phyloP scores from a whole-genome alignment of 2,113 vertebrate genomes.

The Syngnathus typhle region DNA sequence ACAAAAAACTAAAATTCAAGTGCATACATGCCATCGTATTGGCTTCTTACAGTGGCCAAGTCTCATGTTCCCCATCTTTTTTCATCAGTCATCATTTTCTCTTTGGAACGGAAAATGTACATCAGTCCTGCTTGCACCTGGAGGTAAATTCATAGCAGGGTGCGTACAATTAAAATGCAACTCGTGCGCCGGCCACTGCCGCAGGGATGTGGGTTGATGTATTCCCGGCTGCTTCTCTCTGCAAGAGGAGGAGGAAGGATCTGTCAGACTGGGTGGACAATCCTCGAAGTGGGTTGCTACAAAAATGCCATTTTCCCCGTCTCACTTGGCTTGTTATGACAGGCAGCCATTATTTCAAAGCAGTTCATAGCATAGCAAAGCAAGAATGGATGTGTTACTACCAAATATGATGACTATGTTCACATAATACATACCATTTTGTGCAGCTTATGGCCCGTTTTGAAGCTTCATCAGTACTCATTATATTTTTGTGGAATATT shows the following conservation, averaged over 20 bases:
- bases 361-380: not conserved
- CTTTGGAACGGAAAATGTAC: not conserved
- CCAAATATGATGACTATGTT: not conserved
- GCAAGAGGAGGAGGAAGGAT: conserved; percentile 3
- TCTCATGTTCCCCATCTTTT: not conserved
- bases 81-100: not conserved
- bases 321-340: conserved; percentile 14
- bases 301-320: conserved; percentile 10
- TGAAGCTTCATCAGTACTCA: not conserved
- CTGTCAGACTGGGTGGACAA: conserved; percentile 9
- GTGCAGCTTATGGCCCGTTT: not conserved
- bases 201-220: conserved; percentile 8
- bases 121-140: no score
- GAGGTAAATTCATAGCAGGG: not conserved
- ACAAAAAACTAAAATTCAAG: not conserved
- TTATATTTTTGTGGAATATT: not conserved
- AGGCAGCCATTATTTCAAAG: conserved; percentile 11
- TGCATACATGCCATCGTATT: not conserved
- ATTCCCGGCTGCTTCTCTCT: conserved; percentile 6
- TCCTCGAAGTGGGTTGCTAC: conserved; percentile 9
- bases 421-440: not conserved
- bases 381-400: not conserved
- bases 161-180: conserved; percentile 5
- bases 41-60: not conserved
- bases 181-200: conserved; percentile 1